phyloP scores from a whole-genome alignment of 1,140 invertebrate genomes.

The Drosophila yakuba region DNA sequence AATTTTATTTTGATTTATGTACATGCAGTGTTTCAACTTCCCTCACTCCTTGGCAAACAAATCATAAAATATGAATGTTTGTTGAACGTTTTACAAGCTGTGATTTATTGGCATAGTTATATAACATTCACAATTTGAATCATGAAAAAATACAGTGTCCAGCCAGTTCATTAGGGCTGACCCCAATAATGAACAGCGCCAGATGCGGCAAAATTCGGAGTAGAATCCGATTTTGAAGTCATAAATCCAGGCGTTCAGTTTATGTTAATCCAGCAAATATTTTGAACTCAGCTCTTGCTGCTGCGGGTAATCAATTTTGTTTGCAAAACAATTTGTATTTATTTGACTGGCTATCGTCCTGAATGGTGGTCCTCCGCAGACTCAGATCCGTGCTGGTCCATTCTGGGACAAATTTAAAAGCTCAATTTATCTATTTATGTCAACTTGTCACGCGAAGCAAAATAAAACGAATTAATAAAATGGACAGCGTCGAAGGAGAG shows the following conservation, averaged over 20 bases:
- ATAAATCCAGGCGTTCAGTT: constrained; percentile 60
- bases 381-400: constrained; percentile 29
- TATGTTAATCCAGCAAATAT: constrained; percentile 81
- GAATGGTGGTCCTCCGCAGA: constrained; percentile 30
- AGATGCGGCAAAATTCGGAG: constrained; percentile 7
- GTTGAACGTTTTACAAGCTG: not conserved
- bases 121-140: not conserved
- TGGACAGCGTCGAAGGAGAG: constrained; percentile 42
- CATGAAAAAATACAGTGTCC: not conserved
- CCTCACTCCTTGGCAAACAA: no score
- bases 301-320: constrained; percentile 73
- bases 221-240: constrained; percentile 24
- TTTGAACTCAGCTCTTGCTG: constrained; percentile 23
- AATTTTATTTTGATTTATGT: no score
- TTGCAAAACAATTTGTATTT: constrained; percentile 79
- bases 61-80: no score
- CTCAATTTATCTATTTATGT: constrained; percentile 83
- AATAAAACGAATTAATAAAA: constrained; percentile 84
- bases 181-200: constrained; percentile 32
- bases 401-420: constrained; percentile 79
- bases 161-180: constrained; percentile 12
- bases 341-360: constrained; percentile 62
- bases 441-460: constrained; percentile 81
- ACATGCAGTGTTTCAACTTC: no score
- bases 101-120: not conserved